phyloP scores from a whole-genome alignment of 2,888 invertebrate species.

The Brachypalpus laphriformis region DNA sequence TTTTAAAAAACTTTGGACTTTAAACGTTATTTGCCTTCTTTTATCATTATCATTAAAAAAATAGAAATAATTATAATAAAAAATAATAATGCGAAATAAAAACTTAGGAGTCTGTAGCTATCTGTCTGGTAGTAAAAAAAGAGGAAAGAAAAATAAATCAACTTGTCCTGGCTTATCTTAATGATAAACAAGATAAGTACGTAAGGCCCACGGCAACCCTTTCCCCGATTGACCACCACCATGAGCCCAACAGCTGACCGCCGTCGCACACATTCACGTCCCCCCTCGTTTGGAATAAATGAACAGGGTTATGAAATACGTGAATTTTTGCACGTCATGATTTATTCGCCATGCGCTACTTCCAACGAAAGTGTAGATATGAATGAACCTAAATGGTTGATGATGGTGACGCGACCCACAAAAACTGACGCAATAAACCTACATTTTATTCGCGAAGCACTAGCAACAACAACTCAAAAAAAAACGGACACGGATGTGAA shows the following conservation, averaged over 20 bases:
- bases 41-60: not conserved
- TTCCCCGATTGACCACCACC: not conserved
- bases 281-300: not conserved
- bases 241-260: constrained; percentile 1
- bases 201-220: constrained; percentile 26
- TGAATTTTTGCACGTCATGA: constrained; percentile 20
- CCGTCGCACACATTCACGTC: not conserved
- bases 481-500: constrained; percentile 11
- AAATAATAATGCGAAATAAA: not conserved
- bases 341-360: not conserved
- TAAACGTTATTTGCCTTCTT: not conserved
- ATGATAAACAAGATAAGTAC: constrained; percentile 4
- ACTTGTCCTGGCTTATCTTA: not conserved
- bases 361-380: constrained; percentile 8
- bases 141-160: too few species aligned
- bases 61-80: not conserved
- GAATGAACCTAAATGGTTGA: constrained; percentile 9
- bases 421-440: constrained; percentile 55
- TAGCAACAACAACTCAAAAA: not conserved
- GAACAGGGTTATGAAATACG: constrained; percentile 28
- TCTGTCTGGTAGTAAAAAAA: not conserved
- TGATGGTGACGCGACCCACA: not conserved
- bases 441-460: not conserved
- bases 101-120: not conserved
- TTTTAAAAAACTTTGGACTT: constrained; percentile 23